phyloP scores from a whole-genome alignment of 2,113 vertebrate genomes.

The Prinia subflava region DNA sequence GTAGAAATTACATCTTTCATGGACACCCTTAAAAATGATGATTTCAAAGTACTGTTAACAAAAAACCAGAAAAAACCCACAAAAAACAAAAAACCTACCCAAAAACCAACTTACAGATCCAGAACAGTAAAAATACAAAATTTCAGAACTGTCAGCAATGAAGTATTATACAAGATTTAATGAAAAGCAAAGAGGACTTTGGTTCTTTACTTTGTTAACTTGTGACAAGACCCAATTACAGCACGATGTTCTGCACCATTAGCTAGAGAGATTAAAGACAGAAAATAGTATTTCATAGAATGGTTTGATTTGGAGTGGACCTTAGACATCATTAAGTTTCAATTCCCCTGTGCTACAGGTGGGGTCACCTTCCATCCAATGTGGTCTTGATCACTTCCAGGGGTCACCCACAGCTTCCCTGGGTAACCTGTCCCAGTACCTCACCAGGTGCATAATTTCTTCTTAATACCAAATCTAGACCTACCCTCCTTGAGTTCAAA shows the following conservation, averaged over 20 bases:
- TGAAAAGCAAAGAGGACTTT: not conserved
- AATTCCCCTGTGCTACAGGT: not conserved
- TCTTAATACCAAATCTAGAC: not conserved
- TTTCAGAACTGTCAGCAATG: not conserved
- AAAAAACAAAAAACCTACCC: not conserved
- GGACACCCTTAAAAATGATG: not conserved
- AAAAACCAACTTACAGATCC: not conserved
- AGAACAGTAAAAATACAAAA: not conserved
- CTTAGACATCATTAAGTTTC: not conserved
- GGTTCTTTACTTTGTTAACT: not conserved
- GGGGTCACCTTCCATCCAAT: not conserved
- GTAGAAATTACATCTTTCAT: not conserved
- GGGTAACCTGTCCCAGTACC: not conserved
- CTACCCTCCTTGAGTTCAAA: not conserved
- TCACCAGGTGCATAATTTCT: not conserved
- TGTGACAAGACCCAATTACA: not conserved
- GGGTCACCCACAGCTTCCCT: not conserved
- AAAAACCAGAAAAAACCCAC: accelerated
- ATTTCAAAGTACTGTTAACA: not conserved
- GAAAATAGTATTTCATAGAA: not conserved
- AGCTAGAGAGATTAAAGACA: not conserved
- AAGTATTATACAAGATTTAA: not conserved
- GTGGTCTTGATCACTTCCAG: not conserved
- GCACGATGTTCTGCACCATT: not conserved
- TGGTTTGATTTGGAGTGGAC: not conserved